These are phyloP conservation scores for Pluvialis apricaria DNA, from an alignment of 2,113 vertebrate species.

Conservation along the genomic window DNA sequence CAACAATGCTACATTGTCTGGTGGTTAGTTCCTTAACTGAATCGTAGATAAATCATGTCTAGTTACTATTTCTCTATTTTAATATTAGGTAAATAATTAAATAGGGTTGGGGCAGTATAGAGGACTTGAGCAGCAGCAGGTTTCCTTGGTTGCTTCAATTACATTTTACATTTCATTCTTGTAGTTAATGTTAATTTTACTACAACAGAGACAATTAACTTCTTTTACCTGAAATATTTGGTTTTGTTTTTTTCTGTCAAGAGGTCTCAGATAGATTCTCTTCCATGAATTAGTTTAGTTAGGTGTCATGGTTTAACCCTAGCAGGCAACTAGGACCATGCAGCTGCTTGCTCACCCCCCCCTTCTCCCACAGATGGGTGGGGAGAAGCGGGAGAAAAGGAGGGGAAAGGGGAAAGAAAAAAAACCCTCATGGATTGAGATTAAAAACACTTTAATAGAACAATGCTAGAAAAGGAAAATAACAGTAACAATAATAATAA, in stretches of 20 bases:
- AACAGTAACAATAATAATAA: not conserved
- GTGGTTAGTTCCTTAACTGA: too few relatives aligned
- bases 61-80: too few relatives aligned
- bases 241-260: fast-evolving
- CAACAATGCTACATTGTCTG: too few relatives aligned
- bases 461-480: not conserved
- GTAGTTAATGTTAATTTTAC: too few relatives aligned
- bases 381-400: not conserved
- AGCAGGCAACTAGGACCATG: not conserved
- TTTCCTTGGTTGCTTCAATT: too few relatives aligned
- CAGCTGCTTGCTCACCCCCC: not conserved
- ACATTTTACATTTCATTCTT: too few relatives aligned
- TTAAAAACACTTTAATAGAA: not conserved
- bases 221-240: not conserved
- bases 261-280: not conserved
- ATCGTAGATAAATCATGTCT: too few relatives aligned
- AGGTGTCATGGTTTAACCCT: not conserved
- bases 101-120: too few relatives aligned
- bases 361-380: not conserved
- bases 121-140: too few relatives aligned
- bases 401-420: not conserved
- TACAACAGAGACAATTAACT: not conserved
- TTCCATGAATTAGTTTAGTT: not conserved
- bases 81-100: too few relatives aligned
- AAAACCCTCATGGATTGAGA: not conserved